Evolutionary conservation across 1,140 invertebrate species (phyloP), one percentile per base, ranked within the genome.

Genomic region (Drosophila melanogaster): DNA sequence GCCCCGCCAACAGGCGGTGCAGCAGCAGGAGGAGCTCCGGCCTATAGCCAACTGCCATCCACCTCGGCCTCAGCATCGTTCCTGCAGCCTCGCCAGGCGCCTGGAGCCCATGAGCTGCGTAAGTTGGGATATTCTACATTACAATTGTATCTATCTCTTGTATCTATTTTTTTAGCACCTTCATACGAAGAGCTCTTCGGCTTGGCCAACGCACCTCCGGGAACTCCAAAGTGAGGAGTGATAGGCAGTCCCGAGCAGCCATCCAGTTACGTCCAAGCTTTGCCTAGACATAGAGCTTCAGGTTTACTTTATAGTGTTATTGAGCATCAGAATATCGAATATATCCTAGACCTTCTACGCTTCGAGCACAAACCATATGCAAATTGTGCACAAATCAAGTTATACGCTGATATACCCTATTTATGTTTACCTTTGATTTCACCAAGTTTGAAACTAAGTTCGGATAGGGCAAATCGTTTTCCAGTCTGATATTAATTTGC

Each of bases 101-200:
- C 77, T 1, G 81, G 73, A 54, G 67, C 71, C 4, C 90, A 91
- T 30, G 87, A 90, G 58, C 49, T 89, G 67, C 90, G 90, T 92
- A 81, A 90, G 19, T 22, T 22, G 19, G 19, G 19, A 22, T 22
- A 22, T 22, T 22, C 19, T 2, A 22, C 19, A 22, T 22, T 22
- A 22, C 19, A 22, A 22, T 22, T 22, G 19, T 22, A 22, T 26
- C 5, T 0, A 26, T 11, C 15, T 19, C 3, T 4, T 19, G 11
- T 46, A 7, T 17, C 17, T 55, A 60, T 33, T 1, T 64, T 64
- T 51, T 24, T 60, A 91, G 90, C 91, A 22, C 91, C 91, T 46
- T 91, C 90, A 12, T 92, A 92, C 30, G 90, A 91, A 24, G 91
- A 92, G 57, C 76, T 92, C 44, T 92, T 92, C 50, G 90, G 90